phyloP scores from a whole-genome alignment of 2,113 vertebrate genomes.

The Pluvialis apricaria region DNA sequence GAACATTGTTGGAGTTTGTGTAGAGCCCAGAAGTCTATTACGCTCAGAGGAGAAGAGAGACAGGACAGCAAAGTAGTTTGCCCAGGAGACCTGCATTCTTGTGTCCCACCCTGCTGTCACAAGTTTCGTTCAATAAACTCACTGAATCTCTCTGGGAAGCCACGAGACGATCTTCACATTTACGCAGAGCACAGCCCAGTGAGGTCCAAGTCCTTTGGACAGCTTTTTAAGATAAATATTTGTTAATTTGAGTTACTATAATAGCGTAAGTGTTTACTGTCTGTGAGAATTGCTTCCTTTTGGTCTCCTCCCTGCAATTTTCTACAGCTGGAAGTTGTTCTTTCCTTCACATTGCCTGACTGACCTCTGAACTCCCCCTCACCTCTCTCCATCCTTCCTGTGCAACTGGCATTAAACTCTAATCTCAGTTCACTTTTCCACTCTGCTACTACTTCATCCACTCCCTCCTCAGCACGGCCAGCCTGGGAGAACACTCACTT shows the following conservation, averaged over 20 bases:
- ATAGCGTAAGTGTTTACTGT: neutral
- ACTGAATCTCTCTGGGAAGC: neutral
- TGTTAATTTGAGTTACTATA: conserved; percentile 26
- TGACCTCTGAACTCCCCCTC: conserved; percentile 35
- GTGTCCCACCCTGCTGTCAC: neutral
- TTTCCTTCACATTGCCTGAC: conserved; percentile 33
- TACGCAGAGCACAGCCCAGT: neutral
- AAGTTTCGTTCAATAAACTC: neutral
- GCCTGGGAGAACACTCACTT: neutral
- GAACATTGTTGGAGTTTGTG: neutral
- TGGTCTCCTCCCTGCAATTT: conserved; percentile 38
- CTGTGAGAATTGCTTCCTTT: conserved; percentile 48
- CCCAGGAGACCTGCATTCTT: neutral
- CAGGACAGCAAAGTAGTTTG: neutral
- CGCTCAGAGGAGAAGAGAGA: neutral
- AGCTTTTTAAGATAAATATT: conserved; percentile 45
- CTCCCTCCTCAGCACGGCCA: neutral
- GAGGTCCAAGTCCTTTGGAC: neutral
- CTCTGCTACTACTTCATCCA: neutral
- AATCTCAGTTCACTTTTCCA: neutral
- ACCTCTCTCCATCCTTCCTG: conserved; percentile 47
- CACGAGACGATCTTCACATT: neutral
- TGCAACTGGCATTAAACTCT: neutral
- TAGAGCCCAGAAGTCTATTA: neutral
- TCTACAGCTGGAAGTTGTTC: conserved; percentile 48